Evolutionary conservation across 2,113 vertebrate genomes (phyloP).

Genomic region (Hemibagrus wyckioides): DNA sequence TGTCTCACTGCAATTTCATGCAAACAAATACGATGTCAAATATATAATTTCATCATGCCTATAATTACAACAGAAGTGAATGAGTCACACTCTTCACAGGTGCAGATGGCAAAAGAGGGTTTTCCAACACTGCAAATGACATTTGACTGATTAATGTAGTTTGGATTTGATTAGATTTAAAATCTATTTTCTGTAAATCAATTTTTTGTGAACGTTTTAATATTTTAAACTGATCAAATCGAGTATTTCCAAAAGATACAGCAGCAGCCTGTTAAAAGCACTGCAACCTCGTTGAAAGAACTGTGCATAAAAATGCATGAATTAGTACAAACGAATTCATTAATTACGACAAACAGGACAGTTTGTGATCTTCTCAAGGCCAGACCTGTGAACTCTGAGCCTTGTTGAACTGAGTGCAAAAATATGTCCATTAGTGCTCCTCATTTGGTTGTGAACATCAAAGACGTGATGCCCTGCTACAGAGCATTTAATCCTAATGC

Average conservation of each 20-base stretch:
- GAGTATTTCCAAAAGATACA: not conserved
- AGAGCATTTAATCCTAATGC: constrained; percentile 82
- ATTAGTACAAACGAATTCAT: constrained; percentile 42
- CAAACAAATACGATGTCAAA: constrained; percentile 39
- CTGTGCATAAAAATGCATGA: constrained; percentile 3
- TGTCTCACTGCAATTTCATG: constrained; percentile 35
- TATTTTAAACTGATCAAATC: not conserved
- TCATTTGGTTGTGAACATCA: constrained; percentile 79
- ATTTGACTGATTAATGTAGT: not conserved
- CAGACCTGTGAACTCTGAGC: constrained; percentile 37
- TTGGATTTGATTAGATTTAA: not conserved
- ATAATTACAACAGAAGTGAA: constrained; percentile 42
- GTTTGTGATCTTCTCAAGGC: constrained; percentile 35
- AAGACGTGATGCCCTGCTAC: constrained; percentile 75
- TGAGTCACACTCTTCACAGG: constrained; percentile 16
- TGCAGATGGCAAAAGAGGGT: not conserved
- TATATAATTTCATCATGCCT: constrained; percentile 40
- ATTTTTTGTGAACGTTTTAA: not conserved
- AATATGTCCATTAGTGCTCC: constrained; percentile 73
- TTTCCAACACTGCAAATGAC: constrained; percentile 2
- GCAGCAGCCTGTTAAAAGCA: constrained; percentile 1
- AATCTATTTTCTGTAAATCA: no score
- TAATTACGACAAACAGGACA: constrained; percentile 46
- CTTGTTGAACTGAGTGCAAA: constrained; percentile 45
- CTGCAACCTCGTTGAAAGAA: constrained; percentile 20